These are phyloP conservation scores for Cartodere bifasciata DNA, from an alignment of 2,888 invertebrate genomes.

Conservation along the genomic window DNA sequence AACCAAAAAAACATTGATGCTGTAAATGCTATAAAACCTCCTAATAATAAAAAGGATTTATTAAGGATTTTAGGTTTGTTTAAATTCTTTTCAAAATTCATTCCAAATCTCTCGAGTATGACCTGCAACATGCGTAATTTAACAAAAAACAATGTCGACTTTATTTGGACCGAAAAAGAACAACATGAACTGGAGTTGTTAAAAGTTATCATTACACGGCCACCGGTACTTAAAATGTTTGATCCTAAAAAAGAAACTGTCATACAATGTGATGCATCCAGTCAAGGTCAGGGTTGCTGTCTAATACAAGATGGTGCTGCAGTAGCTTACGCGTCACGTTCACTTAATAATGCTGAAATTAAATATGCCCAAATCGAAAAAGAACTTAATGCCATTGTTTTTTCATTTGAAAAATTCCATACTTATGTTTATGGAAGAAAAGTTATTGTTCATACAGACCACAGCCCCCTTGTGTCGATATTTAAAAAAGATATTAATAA, in stretches of 20 bases:
- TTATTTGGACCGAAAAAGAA: constrained; percentile 13
- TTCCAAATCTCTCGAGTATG: constrained; percentile 15
- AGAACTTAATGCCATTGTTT: too few species aligned
- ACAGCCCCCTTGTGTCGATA: constrained; percentile 14
- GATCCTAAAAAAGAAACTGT: constrained; percentile 9
- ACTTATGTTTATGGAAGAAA: too few species aligned
- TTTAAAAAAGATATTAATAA: constrained; percentile 11
- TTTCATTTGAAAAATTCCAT: too few species aligned
- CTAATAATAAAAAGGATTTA: constrained; percentile 13
- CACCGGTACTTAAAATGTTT: constrained; percentile 12
- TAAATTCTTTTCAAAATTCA: constrained; percentile 15
- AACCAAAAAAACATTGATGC: constrained; percentile 13
- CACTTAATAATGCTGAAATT: too few species aligned
- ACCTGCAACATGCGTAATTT: constrained; percentile 15
- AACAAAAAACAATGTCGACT: constrained; percentile 14
- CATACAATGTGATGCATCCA: constrained; percentile 16
- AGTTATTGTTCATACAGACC: constrained; percentile 15
- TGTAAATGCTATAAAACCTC: constrained; percentile 13
- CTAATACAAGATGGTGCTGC: constrained; percentile 18
- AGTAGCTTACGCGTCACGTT: too few species aligned
- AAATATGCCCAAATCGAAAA: too few species aligned
- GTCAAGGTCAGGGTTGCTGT: constrained; percentile 15
- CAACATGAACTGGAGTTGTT: constrained; percentile 11
- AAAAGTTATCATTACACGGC: constrained; percentile 11
- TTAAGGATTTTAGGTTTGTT: constrained; percentile 17